Conservation (phyloP, 2,888 invertebrate species). For the Xestoiulus laeticollis region DNA sequence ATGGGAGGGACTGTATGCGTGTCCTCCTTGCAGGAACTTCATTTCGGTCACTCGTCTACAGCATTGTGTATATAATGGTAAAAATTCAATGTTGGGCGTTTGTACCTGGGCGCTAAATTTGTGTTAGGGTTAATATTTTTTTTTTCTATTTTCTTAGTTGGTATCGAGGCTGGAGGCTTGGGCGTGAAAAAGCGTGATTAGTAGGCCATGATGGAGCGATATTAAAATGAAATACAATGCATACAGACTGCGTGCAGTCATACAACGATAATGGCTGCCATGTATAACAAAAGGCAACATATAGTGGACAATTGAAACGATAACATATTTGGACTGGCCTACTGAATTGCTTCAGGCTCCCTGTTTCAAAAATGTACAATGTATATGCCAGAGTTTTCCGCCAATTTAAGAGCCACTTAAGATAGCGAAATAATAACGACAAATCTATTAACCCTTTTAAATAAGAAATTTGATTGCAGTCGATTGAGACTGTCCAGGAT, state of each 20-base stretch:
- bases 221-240: background rate
- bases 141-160: background rate
- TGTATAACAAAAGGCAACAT: background rate
- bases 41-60: background rate
- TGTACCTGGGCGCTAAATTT: background rate
- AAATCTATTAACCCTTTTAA: conserved; percentile 14
- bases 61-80: background rate
- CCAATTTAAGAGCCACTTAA: background rate
- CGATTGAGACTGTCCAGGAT: background rate
- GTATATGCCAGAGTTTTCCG: background rate
- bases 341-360: background rate
- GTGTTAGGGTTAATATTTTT: background rate
- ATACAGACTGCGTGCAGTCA: background rate
- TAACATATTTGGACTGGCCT: background rate
- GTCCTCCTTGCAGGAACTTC: conserved; percentile 1
- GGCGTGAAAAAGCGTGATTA: background rate
- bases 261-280: background rate
- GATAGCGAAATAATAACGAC: background rate
- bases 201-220: background rate
- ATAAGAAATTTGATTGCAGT: background rate
- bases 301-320: conserved; percentile 6
- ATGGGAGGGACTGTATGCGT: background rate
- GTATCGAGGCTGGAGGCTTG: conserved; percentile 15
- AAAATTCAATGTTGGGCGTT: conserved; percentile 37
- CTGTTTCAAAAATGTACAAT: background rate